A percentile compares a stretch with the other conserved stretches of the same genome.
These are phyloP conservation scores for Nomada fucata DNA, from an alignment of 2,888 invertebrate genomes.

Conservation along the genomic window DNA sequence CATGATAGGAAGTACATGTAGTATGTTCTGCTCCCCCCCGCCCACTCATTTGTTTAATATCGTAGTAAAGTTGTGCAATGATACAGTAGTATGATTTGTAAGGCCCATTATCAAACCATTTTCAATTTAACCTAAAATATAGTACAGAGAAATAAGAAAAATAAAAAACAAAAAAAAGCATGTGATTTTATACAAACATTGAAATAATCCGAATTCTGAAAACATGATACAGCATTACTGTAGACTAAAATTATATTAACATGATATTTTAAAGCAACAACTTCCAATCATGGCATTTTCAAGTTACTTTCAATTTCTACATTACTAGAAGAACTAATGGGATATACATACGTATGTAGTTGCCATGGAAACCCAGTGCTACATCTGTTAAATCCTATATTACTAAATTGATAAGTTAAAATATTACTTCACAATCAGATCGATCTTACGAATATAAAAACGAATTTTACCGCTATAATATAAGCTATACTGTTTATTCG, in stretches of 20 bases:
- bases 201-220: neutral
- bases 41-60: too few species aligned
- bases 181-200: too few species aligned
- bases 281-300: neutral
- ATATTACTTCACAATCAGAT: neutral
- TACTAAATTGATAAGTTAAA: slow-evolving; percentile 19
- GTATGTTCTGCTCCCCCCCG: too few species aligned
- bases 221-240: neutral
- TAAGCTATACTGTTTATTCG: neutral
- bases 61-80: too few species aligned
- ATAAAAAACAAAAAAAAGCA: too few species aligned
- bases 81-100: neutral
- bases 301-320: slow-evolving; percentile 22
- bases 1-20: too few species aligned
- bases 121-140: slow-evolving; percentile 1
- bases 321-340: slow-evolving; percentile 33
- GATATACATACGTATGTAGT: slow-evolving; percentile 46
- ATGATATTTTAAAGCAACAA: neutral
- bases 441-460: neutral
- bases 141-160: neutral
- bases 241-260: neutral
- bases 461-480: neutral
- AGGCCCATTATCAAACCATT: neutral
- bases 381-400: slow-evolving; percentile 42
- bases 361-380: slow-evolving; percentile 73